Evolutionary conservation across 1,140 invertebrate genomes (phyloP).

Genomic region (Phthorimaea operculella): DNA sequence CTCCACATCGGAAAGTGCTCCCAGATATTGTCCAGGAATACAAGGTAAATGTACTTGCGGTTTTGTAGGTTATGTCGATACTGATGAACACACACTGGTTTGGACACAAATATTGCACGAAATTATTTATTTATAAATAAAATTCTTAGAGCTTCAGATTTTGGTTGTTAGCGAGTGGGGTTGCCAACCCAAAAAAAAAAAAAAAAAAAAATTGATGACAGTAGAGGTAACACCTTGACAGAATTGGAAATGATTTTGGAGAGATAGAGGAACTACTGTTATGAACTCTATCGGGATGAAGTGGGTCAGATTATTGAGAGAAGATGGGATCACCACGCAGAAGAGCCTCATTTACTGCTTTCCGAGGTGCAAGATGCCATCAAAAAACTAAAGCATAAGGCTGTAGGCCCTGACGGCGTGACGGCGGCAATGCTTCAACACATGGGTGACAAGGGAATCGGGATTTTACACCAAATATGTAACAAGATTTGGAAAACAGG

Average conservation of each 20-base stretch:
- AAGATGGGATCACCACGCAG: neutral
- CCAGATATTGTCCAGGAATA: too few relatives aligned
- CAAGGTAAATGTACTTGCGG: too few relatives aligned
- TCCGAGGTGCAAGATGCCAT: neutral
- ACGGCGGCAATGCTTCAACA: neutral
- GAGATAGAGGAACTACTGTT: constrained; percentile 12
- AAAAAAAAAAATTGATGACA: too few relatives aligned
- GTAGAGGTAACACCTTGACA: constrained; percentile 5
- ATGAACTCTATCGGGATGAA: constrained; percentile 1
- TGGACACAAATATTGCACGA: too few relatives aligned
- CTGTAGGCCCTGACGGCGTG: neutral
- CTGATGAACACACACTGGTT: too few relatives aligned
- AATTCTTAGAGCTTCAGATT: too few relatives aligned
- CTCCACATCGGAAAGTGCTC: too few relatives aligned
- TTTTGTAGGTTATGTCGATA: too few relatives aligned
- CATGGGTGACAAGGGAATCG: neutral
- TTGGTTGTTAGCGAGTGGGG: too few relatives aligned
- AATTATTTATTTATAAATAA: too few relatives aligned
- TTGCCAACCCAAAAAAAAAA: too few relatives aligned
- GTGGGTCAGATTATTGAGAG: neutral
- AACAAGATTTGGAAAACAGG: neutral
- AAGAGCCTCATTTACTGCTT: neutral
- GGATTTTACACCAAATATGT: neutral
- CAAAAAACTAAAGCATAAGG: neutral
- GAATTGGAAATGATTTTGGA: constrained; percentile 9